Conservation (phyloP, 2,797 vertebrate species). For the Hippocampus kuda region DNA sequence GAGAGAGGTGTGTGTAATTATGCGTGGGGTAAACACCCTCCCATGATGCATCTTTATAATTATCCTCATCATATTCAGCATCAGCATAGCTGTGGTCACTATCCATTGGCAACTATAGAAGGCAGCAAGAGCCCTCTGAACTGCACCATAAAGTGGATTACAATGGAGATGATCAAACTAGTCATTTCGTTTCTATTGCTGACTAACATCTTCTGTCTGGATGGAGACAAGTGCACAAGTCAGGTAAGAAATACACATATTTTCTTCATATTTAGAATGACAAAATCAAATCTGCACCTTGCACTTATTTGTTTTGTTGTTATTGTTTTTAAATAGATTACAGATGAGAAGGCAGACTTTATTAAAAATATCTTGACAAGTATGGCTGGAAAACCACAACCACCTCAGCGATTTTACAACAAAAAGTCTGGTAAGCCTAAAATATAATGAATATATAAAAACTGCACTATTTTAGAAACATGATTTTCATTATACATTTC, state of each 20-base stretch:
- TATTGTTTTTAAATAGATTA: slow-evolving; percentile 47
- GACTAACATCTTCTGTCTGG: slow-evolving; percentile 59
- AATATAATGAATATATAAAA: not conserved
- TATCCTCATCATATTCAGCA: not conserved
- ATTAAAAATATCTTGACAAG: slow-evolving; percentile 70
- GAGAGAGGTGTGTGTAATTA: not conserved
- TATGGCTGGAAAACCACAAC: slow-evolving; percentile 71
- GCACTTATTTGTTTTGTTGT: not conserved
- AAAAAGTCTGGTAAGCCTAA: slow-evolving; percentile 66
- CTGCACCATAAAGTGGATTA: not conserved
- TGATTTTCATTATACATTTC: not conserved
- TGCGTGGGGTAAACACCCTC: not conserved
- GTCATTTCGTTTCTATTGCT: slow-evolving; percentile 64
- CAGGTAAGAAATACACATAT: slow-evolving; percentile 36
- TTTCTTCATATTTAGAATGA: not conserved
- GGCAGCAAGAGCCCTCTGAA: no score
- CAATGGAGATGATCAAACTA: slow-evolving; percentile 66
- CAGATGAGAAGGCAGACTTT: slow-evolving; percentile 58
- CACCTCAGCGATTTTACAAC: slow-evolving; percentile 69
- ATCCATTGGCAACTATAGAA: not conserved
- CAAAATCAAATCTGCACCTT: not conserved
- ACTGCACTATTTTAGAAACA: not conserved
- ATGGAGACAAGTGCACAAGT: slow-evolving; percentile 54
- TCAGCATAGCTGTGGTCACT: not conserved
- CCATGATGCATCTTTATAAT: not conserved